A percentile compares a stretch with the other conserved stretches of the same genome.
Evolutionary conservation across 2,113 vertebrate genomes (phyloP).

Genomic region (Corythornis vintsioides): DNA sequence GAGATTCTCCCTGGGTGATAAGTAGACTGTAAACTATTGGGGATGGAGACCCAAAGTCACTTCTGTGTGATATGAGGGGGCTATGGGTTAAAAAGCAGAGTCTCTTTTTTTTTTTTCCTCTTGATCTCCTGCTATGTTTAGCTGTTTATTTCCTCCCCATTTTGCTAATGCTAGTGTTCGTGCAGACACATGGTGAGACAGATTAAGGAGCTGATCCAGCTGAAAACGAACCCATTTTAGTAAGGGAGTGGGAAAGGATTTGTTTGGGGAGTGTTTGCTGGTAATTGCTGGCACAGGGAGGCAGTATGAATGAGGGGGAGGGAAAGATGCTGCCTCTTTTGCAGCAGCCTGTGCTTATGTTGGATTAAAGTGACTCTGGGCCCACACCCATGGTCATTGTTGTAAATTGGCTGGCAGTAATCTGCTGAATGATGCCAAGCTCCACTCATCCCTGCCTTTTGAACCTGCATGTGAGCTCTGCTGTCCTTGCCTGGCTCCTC

Average conservation of each 20-base stretch:
- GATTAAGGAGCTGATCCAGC: slow-evolving; percentile 57
- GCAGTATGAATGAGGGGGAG: not conserved
- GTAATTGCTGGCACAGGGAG: not conserved
- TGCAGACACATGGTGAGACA: slow-evolving; percentile 49
- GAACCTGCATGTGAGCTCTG: not conserved
- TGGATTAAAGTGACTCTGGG: not conserved
- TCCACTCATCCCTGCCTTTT: not conserved
- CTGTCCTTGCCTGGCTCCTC: not conserved
- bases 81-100: not conserved
- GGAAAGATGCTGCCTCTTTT: not conserved
- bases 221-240: slow-evolving; percentile 47
- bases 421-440: not conserved
- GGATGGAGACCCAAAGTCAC: not conserved
- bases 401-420: not conserved
- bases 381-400: not conserved
- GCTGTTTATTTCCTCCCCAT: slow-evolving; percentile 34
- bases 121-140: not conserved
- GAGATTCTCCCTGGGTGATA: not conserved
- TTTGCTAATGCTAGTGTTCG: slow-evolving; percentile 31
- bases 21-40: not conserved
- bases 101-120: not conserved
- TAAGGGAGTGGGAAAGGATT: slow-evolving; percentile 24
- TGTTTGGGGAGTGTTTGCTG: not conserved
- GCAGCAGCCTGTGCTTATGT: not conserved
- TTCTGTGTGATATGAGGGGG: not conserved